Percentiles rank a stretch among this genome's conserved stretches.
phyloP scores from a whole-genome alignment of 2,888 invertebrate genomes.

The Andricus quercusramuli region DNA sequence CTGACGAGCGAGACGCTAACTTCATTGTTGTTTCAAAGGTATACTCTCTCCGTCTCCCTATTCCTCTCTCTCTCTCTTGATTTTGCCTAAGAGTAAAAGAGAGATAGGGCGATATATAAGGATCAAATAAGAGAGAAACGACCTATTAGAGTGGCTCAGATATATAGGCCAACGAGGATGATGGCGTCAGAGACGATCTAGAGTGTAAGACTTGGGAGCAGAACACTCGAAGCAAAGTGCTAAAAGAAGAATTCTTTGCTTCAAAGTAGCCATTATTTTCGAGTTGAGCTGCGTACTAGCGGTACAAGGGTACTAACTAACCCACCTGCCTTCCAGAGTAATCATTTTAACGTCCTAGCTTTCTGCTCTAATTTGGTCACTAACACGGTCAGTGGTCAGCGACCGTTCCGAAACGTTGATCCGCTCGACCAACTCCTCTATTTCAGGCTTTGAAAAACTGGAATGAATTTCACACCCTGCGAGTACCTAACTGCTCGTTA shows the following conservation, averaged over 20 bases:
- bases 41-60: conserved; percentile 47
- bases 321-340: not conserved
- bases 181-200: not conserved
- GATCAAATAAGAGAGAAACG: not conserved
- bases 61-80: not conserved
- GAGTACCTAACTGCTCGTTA: conserved; percentile 30
- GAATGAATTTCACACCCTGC: conserved; percentile 32
- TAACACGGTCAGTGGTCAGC: conserved; percentile 22
- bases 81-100: not conserved
- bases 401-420: conserved; percentile 31
- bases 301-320: not conserved
- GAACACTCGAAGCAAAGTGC: not conserved
- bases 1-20: conserved; percentile 74
- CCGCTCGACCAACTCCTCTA: conserved; percentile 35
- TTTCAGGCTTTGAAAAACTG: conserved; percentile 25
- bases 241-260: conserved; percentile 12
- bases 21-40: conserved; percentile 77
- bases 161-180: not conserved
- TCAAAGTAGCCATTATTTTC: conserved; percentile 21
- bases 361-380: conserved; percentile 39
- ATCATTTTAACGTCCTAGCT: conserved; percentile 22
- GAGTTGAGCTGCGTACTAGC: not conserved
- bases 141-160: not conserved
- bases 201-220: not conserved
- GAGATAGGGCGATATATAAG: not conserved